Percentiles rank a stretch among this genome's conserved stretches.
Conservation (phyloP, 2,888 invertebrate species). For the Gonocerus acuteangulatus region DNA sequence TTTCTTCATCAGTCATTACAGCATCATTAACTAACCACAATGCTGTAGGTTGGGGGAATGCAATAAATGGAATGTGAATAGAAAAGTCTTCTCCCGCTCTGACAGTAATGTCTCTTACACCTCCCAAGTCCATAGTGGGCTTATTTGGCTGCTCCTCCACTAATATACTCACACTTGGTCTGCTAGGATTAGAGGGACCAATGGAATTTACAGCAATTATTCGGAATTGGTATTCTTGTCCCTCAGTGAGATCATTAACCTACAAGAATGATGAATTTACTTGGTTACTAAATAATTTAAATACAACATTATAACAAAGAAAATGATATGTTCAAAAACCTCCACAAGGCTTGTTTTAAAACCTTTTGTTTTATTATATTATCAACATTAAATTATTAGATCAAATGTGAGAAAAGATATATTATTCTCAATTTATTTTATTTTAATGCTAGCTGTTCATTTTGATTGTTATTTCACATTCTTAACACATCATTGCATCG, state of each 20-base stretch:
- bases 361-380: no score
- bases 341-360: no score
- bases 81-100: slow-evolving; percentile 97
- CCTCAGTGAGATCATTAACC: slow-evolving; percentile 78
- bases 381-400: no score
- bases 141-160: slow-evolving; percentile 92
- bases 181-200: slow-evolving; percentile 74
- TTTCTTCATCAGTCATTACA: slow-evolving; percentile 68
- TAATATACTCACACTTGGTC: slow-evolving; percentile 67
- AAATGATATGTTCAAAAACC: no score
- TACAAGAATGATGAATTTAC: slow-evolving; percentile 32
- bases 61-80: slow-evolving; percentile 90
- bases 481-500: no score
- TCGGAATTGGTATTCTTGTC: slow-evolving; percentile 91
- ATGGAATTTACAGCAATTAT: slow-evolving; percentile 89
- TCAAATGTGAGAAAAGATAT: no score
- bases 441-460: no score
- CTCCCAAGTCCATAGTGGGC: slow-evolving; percentile 89
- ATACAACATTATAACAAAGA: no score
- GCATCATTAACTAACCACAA: slow-evolving; percentile 86
- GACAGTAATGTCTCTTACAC: slow-evolving; percentile 90
- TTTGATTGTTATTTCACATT: no score
- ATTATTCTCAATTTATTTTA: no score
- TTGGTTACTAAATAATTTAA: no score
- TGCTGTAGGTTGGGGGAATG: slow-evolving; percentile 92